A percentile compares a stretch with the other conserved stretches of the same genome.
Conservation (phyloP, 1,140 invertebrate genomes). For the Trichonephila inaurata region DNA sequence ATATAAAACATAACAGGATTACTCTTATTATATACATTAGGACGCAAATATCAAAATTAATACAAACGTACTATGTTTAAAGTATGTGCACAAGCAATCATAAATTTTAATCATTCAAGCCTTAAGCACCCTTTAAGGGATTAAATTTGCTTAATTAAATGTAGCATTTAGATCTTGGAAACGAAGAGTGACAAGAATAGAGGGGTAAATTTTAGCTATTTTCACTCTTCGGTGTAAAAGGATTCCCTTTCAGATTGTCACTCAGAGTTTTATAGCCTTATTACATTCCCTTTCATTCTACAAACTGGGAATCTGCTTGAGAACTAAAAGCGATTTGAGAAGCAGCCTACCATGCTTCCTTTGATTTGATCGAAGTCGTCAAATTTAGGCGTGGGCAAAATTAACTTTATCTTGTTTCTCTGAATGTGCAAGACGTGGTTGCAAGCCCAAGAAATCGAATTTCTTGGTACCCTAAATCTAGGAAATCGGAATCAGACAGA, state of each 20-base stretch:
- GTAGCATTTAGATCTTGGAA: neutral
- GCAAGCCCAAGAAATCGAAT: constrained; percentile 31
- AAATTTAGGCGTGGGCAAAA: constrained; percentile 27
- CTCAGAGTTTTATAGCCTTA: neutral
- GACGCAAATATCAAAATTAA: too few species aligned
- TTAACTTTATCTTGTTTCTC: constrained; percentile 42
- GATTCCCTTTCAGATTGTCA: neutral
- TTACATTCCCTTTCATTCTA: neutral
- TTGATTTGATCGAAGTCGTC: constrained; percentile 9
- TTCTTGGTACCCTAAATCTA: neutral
- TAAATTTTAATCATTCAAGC: too few species aligned
- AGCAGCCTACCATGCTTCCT: neutral
- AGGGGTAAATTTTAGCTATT: neutral
- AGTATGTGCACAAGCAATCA: too few species aligned
- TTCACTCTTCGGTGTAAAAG: neutral
- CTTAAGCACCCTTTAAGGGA: neutral
- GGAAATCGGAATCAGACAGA: neutral
- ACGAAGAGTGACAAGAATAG: neutral
- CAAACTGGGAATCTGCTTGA: neutral
- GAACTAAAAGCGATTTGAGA: neutral
- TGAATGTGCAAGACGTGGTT: constrained; percentile 16
- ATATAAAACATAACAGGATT: too few species aligned
- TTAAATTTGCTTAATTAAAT: neutral
- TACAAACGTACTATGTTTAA: too few species aligned
- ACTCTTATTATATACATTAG: too few species aligned